These are phyloP conservation scores for Drosophila anomelani DNA, from an alignment of 2,888 invertebrate species.

Conservation along the genomic window DNA sequence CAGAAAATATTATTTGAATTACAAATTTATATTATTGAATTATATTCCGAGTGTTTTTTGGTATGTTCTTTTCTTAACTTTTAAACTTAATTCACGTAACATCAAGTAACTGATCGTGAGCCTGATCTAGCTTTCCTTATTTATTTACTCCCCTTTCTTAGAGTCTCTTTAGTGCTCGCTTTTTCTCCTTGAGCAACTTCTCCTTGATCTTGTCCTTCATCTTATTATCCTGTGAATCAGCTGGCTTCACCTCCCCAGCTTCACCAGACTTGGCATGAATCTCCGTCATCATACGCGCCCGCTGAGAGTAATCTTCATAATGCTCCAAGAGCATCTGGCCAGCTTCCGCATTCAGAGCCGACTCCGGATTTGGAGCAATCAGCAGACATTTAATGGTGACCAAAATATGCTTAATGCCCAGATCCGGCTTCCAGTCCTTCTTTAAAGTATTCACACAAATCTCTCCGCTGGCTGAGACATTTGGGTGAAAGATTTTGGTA, in stretches of 20 bases:
- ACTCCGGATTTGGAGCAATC: constrained; percentile 98
- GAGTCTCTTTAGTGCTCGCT: constrained; percentile 93
- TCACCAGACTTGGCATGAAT: constrained; percentile 91
- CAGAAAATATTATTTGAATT: not conserved
- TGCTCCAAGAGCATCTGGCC: constrained; percentile 96
- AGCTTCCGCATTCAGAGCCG: constrained; percentile 98
- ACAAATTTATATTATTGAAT: no score
- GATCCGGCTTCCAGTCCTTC: constrained; percentile 98
- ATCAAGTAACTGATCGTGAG: no score
- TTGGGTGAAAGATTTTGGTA: constrained; percentile 98
- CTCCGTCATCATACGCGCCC: constrained; percentile 96
- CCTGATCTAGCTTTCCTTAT: not conserved
- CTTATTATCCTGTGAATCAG: constrained; percentile 88
- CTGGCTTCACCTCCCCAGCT: constrained; percentile 81
- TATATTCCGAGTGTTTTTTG: no score
- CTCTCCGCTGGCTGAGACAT: constrained; percentile 96
- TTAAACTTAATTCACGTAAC: no score
- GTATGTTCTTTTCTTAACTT: not conserved
- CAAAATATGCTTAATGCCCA: constrained; percentile 97
- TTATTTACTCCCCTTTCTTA: constrained; percentile 85
- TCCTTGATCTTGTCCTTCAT: constrained; percentile 89
- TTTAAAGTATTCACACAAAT: constrained; percentile 98
- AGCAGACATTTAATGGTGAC: constrained; percentile 97
- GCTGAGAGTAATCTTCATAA: constrained; percentile 95
- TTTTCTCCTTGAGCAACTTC: constrained; percentile 91